Base-by-base conservation (phyloP, 2,888 invertebrate genomes). In the Odontothrips loti region DNA sequence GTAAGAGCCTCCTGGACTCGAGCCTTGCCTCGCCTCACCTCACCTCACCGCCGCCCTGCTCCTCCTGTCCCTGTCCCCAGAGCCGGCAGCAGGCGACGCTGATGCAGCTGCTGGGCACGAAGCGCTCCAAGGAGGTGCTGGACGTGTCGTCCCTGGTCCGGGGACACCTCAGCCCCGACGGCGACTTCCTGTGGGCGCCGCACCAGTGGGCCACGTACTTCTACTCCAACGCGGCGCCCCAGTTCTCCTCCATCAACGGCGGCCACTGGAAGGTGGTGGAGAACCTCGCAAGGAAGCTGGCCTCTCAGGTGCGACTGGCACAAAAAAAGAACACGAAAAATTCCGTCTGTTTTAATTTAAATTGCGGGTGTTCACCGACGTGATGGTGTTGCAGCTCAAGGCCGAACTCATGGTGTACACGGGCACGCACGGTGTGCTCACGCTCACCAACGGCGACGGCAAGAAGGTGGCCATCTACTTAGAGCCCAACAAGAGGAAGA, bases 181-280 rank as follows among this genome's bases (percentile, higher is more conserved):
- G 87, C 10, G 90, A 90, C 85, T 89, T 89, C 84, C 84, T 89
- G 75, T 87, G 87, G 82, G 86, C 86, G 1, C 86, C 87, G 80
- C 87, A 87, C 83, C 88, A 89, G 83, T 86, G 86, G 81, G 85
- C 88, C 4, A 89, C 89, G 2, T 90, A 88, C 84, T 90, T 87
- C 83, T 90, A 88, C 84, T 84, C 88, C 29, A 90, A 90, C 84
- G 86, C 85, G 2, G 86, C 86, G n/a, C 89, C 89, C 0, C 88
- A 89, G 84, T 90, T 89, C 88, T 88, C 88, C 84, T 84, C 83
- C 2, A 86, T 89, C 29, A 90, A 89, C 84, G 86, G 85, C 23
- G 89, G 88, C 63, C 89, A 89, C 83, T 90, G 89, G 89, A 84
- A 86, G 81, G 85, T 85, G 27, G 84, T 89, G 2, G 89, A 90